Base-by-base conservation (phyloP, 1,140 invertebrate genomes). In the Formica selysi region DNA sequence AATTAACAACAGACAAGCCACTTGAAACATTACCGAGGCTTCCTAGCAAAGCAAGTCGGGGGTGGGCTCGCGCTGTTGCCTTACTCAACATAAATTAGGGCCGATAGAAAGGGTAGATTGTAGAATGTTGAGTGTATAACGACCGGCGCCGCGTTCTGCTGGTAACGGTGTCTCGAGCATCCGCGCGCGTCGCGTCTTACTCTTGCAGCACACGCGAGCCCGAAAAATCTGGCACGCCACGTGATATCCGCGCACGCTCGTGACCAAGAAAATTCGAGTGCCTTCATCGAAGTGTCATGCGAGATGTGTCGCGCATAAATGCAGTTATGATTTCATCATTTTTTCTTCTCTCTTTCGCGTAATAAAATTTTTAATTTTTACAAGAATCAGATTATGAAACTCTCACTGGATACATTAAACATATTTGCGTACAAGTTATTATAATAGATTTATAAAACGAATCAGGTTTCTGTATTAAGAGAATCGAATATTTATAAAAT, bases 51-150 rank as follows among this genome's bases (percentile, higher is more conserved):
- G 86, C 92, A 90, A 92, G 87, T 59, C 87, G 89, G 86, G 90
- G 92, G 91, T 91, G 92, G 93, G 91, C 88, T 91, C 81, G 86
- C 81, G 86, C 91, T 87, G 91, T 93, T 94, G 91, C 93, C 93
- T 93, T 93, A 91, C 93, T 94, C 93, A 93, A 94, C 94, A 95
- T 95, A 95, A 95, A 95, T 95, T 95, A 95, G 93, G 92, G 91
- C 92, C 94, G 94, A 95, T 95, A 93, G 93, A 93, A 94, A 94
- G 94, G 94, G 94, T 95, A 95, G 94, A 95, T 95, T 95, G 94
- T 88, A 93, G 90, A 94, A 93, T 94, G 93, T 93, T 95, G 92
- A 94, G 92, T 93, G 91, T 93, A 93, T 94, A 94, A 93, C 91
- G 91, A 92, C 91, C 90, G 81, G 89, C 87, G 89, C 87, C 87